Percentiles rank a stretch among this genome's conserved stretches.
phyloP scores from a whole-genome alignment of 2,113 vertebrate genomes.

The Barbus barbus region DNA sequence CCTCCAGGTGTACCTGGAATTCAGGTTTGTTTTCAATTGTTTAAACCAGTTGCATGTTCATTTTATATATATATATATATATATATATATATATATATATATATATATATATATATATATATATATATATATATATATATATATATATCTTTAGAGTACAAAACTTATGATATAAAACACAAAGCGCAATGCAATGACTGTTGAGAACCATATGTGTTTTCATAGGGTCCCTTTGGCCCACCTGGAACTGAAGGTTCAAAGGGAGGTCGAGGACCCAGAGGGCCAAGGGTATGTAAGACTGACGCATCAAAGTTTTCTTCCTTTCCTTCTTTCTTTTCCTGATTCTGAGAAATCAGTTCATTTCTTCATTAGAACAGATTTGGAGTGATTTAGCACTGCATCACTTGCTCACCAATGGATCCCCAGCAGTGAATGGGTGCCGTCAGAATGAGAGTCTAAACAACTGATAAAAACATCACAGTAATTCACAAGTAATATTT shows the following conservation, averaged over 20 bases:
- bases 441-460: not conserved
- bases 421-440: not conserved
- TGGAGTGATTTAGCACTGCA: not conserved
- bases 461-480: not conserved
- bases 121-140: too few species aligned
- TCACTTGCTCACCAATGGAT: not conserved
- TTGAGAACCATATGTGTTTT: not conserved
- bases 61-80: too few species aligned
- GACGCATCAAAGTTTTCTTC: not conserved
- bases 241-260: conserved; percentile 36
- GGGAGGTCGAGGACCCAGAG: conserved; percentile 33
- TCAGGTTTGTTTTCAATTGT: conserved; percentile 4
- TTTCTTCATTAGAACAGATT: not conserved
- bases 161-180: not conserved
- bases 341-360: not conserved
- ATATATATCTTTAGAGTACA: not conserved
- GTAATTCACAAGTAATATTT: not conserved
- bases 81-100: too few species aligned
- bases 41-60: not conserved
- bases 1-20: conserved; percentile 42
- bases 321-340: not conserved
- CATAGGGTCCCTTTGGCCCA: conserved; percentile 38
- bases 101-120: too few species aligned
- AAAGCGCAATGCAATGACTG: not conserved
- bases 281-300: conserved; percentile 29